Percentiles rank a stretch among this genome's conserved stretches.
phyloP scores from a whole-genome alignment of 2,888 invertebrate species.

The Catocala nupta region DNA sequence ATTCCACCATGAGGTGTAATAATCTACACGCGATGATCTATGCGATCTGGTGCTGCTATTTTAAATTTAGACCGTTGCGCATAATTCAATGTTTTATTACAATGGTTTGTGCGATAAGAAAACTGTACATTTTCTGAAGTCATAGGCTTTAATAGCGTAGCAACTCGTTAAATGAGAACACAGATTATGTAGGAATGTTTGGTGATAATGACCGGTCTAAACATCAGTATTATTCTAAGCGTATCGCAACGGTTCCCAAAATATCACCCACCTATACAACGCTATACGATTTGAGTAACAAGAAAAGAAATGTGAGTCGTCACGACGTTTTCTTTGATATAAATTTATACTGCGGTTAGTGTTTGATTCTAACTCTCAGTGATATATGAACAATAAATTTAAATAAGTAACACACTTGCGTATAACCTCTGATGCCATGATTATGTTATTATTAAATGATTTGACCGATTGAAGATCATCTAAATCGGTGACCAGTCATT shows the following conservation, averaged over 20 bases:
- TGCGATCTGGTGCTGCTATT: neutral
- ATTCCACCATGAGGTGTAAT: neutral
- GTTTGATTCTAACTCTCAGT: too few species aligned
- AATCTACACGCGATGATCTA: neutral
- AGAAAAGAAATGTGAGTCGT: constrained; percentile 46
- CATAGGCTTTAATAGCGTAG: constrained; percentile 21
- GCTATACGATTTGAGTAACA: constrained; percentile 49
- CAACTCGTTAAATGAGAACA: constrained; percentile 32
- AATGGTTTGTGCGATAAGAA: constrained; percentile 11
- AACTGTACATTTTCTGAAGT: constrained; percentile 15
- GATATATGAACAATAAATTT: too few species aligned
- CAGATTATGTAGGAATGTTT: constrained; percentile 40
- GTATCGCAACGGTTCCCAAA: constrained; percentile 52
- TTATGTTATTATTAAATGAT: too few species aligned
- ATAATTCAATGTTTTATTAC: constrained; percentile 13
- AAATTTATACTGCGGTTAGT: neutral
- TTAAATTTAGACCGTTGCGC: neutral
- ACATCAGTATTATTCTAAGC: constrained; percentile 50
- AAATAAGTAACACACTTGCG: too few species aligned
- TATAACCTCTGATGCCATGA: too few species aligned
- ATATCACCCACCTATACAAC: constrained; percentile 52
- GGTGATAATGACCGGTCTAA: constrained; percentile 53
- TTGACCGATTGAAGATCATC: too few species aligned
- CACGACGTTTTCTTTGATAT: constrained; percentile 50
- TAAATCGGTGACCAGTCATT: too few species aligned